These are phyloP conservation scores for Erebia epiphron DNA, from an alignment of 2,888 invertebrate genomes.

Conservation along the genomic window DNA sequence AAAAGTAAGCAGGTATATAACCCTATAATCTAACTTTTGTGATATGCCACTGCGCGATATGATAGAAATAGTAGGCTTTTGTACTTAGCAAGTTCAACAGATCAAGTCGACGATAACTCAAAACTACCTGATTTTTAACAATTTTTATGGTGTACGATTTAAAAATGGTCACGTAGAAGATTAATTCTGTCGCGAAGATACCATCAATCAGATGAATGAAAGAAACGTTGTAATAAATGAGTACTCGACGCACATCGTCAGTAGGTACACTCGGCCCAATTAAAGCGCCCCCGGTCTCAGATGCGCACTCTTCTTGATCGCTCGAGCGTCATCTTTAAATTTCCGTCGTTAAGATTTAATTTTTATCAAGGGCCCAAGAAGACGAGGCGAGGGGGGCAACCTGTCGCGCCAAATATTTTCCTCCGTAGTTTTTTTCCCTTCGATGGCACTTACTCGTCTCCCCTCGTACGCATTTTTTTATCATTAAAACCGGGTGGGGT, in stretches of 20 bases:
- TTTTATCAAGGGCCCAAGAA: slow-evolving; percentile 72
- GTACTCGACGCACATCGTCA: slow-evolving; percentile 52
- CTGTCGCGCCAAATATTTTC: slow-evolving; percentile 84
- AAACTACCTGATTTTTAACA: not conserved
- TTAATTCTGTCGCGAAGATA: slow-evolving; percentile 32
- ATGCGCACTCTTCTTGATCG: slow-evolving; percentile 82
- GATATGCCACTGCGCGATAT: too few relatives aligned
- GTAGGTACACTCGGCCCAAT: slow-evolving; percentile 76
- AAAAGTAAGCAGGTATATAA: too few relatives aligned
- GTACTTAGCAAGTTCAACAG: too few relatives aligned
- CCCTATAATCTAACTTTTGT: too few relatives aligned
- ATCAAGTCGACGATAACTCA: too few relatives aligned
- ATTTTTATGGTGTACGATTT: not conserved
- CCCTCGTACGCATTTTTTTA: slow-evolving; percentile 83
- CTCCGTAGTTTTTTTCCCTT: slow-evolving; percentile 81
- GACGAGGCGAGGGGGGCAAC: slow-evolving; percentile 60
- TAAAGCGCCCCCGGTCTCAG: slow-evolving; percentile 78
- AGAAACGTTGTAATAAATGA: slow-evolving; percentile 45
- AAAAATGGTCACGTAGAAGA: not conserved
- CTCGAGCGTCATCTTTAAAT: slow-evolving; percentile 83
- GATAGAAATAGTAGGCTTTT: too few relatives aligned
- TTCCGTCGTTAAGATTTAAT: slow-evolving; percentile 84
- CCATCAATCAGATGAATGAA: slow-evolving; percentile 49
- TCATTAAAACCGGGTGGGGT: slow-evolving; percentile 82
- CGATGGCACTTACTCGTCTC: slow-evolving; percentile 80